Evolutionary conservation across 2,113 vertebrate genomes (phyloP), one percentile per base, ranked within the genome.

Genomic region (Microcebus tavaratra): DNA sequence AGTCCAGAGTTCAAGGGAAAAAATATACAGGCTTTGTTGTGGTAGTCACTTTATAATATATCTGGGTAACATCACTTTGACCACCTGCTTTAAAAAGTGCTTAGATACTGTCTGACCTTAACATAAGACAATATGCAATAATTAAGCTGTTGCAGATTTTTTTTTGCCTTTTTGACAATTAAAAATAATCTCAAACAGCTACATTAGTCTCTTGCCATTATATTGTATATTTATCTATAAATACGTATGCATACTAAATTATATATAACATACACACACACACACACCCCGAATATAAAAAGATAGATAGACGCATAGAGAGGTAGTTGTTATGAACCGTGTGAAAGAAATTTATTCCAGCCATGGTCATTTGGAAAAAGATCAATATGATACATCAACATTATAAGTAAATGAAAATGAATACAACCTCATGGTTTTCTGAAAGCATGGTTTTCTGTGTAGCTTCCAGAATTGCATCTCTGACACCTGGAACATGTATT

Each of bases 361-460:
- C 55, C 25, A 2, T 82, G 57, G 68, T 95, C 83, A 39, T 93
- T 94, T 76, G 17, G 57, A 80, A 80, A 90, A 83, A 93, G 82
- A 95, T 89, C 82, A 87, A 36, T 92, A 91, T 65, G 68, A 27
- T 65, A 50, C 17, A 88, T 96, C 93, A 86, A 72, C 61, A 78
- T 81, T 91, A 53, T 48, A 92, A 92, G n/a, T 63, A 91, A 90
- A 92, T 96, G 88, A 95, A 95, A 97, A 79, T 88, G 88, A 94
- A 83, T 68, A 36, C 48, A 48, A 11, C 70, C 39, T 53, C 7
- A 0, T 63, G 83, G 55, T 59, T 82, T 76, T 96, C 82, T 68
- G 90, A 50, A 91, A 94, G 48, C 79, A 25, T 31, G 48, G 67
- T 25, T 93, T 91, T 83, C 79, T 27, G 48, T 42, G 59, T 53